Percentiles rank a stretch among this genome's conserved stretches.
Conservation (phyloP, 2,113 vertebrate species). For the Datnioides undecimradiatus region DNA sequence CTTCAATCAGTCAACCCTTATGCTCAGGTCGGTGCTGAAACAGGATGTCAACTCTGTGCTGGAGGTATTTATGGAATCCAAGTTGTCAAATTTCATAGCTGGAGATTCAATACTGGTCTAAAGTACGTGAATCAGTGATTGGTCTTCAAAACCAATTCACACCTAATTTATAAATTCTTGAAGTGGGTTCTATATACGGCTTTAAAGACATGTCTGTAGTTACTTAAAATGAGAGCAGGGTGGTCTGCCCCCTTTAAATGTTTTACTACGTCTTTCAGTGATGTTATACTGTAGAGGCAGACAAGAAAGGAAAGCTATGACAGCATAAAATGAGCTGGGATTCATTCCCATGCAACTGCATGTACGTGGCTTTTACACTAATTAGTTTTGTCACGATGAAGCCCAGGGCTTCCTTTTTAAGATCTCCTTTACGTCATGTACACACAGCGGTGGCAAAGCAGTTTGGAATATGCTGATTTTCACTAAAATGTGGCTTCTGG, state of each 20-base stretch:
- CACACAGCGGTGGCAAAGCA: constrained; percentile 39
- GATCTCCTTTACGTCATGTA: constrained; percentile 54
- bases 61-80: not conserved
- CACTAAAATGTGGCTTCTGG: constrained; percentile 43
- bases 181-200: not conserved
- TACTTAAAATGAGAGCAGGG: constrained; percentile 6
- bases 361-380: constrained; percentile 63
- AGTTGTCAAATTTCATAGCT: not conserved
- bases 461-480: constrained; percentile 53
- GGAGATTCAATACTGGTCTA: not conserved
- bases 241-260: constrained; percentile 1
- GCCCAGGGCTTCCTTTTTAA: constrained; percentile 60
- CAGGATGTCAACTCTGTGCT: not conserved
- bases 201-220: constrained; percentile 20
- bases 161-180: not conserved
- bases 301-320: constrained; percentile 23
- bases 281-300: constrained; percentile 27
- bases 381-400: constrained; percentile 68
- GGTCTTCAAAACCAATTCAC: not conserved
- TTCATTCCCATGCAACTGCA: constrained; percentile 50
- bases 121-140: constrained; percentile 15
- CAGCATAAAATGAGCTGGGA: constrained; percentile 43
- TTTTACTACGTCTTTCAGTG: constrained; percentile 38
- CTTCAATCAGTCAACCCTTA: not conserved
- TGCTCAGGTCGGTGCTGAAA: not conserved